These are phyloP conservation scores for Pseudolycoriella hygida DNA, from an alignment of 2,888 invertebrate genomes.

Conservation along the genomic window DNA sequence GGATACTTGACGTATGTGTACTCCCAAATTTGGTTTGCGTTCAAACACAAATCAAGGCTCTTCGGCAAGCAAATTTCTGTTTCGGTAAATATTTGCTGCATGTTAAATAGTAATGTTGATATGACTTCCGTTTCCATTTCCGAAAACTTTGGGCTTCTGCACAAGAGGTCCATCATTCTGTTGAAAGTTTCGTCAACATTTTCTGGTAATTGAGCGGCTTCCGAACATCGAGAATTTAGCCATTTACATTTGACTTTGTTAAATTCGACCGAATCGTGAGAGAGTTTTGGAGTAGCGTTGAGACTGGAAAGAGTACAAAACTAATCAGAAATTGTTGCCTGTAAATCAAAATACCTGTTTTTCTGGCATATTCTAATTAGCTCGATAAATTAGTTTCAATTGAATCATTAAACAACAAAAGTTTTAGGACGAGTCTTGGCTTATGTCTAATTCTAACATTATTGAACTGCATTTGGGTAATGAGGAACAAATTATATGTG, in stretches of 20 bases:
- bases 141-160: constrained; percentile 42
- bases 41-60: constrained; percentile 18
- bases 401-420: too few relatives aligned
- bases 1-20: constrained; percentile 13
- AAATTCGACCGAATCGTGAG: constrained; percentile 12
- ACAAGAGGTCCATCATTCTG: constrained; percentile 31
- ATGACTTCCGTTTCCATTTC: constrained; percentile 34
- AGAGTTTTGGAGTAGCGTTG: constrained; percentile 10
- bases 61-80: constrained; percentile 36
- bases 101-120: constrained; percentile 30
- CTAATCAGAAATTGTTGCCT: too few relatives aligned
- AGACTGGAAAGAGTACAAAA: constrained; percentile 7
- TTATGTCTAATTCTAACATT: too few relatives aligned
- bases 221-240: constrained; percentile 22
- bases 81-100: constrained; percentile 40
- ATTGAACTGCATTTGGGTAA: too few relatives aligned
- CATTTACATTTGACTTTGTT: constrained; percentile 20
- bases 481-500: too few relatives aligned
- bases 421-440: too few relatives aligned
- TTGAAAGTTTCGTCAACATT: constrained; percentile 5
- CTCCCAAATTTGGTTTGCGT: constrained; percentile 17
- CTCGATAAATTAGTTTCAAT: background rate
- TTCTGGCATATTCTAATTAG: background rate
- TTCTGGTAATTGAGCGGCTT: constrained; percentile 7
- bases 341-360: background rate